A percentile compares a stretch with the other conserved stretches of the same genome.
Conservation (phyloP, 2,113 vertebrate species). For the Muscicapa adusta region DNA sequence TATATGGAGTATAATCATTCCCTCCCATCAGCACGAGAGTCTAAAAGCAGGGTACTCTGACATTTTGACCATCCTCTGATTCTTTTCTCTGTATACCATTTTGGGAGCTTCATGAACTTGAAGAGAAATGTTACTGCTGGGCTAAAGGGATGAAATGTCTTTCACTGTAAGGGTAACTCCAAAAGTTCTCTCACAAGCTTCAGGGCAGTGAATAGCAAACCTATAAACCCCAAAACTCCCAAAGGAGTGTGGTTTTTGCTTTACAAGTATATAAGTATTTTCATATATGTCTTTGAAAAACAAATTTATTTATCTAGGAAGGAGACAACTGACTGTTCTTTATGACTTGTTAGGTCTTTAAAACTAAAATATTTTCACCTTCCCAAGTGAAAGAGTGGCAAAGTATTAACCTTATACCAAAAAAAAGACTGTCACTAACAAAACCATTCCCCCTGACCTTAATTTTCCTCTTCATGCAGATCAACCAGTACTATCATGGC, state of each 20-base stretch:
- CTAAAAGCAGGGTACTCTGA: not conserved
- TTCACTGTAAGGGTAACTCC: not conserved
- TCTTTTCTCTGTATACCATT: not conserved
- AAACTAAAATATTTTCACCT: not conserved
- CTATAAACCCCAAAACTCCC: not conserved
- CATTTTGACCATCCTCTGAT: not conserved
- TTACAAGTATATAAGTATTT: not conserved
- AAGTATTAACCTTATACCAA: not conserved
- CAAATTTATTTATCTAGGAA: not conserved
- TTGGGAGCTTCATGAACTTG: not conserved
- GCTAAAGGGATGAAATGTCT: not conserved
- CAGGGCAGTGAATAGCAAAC: not conserved
- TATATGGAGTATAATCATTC: not conserved
- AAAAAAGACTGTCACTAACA: not conserved
- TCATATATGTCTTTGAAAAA: not conserved
- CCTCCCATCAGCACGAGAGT: not conserved
- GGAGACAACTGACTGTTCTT: not conserved
- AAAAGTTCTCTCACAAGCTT: not conserved
- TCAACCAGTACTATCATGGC: not conserved
- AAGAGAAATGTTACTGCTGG: not conserved
- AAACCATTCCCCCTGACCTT: not conserved
- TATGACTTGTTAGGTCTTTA: not conserved
- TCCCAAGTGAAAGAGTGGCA: not conserved
- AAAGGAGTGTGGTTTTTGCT: not conserved
- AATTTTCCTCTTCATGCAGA: not conserved